phyloP scores from a whole-genome alignment of 2,888 invertebrate species.

The Nomada fucata region DNA sequence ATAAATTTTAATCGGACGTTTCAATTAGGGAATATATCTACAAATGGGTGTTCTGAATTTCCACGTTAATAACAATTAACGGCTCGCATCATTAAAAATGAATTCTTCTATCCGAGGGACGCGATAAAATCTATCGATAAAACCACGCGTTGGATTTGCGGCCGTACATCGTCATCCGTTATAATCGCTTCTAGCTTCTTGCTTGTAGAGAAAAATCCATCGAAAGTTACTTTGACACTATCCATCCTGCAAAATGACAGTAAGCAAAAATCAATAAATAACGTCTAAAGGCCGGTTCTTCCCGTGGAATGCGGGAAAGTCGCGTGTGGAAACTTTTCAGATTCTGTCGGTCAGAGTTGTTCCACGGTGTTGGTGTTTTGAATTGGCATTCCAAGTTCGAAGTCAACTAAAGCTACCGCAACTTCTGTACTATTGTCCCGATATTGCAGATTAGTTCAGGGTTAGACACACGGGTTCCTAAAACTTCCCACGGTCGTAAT shows the following conservation, averaged over 20 bases:
- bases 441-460: constrained; percentile 38
- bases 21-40: neutral
- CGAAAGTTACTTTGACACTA: neutral
- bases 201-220: neutral
- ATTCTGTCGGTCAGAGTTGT: neutral
- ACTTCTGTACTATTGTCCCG: constrained; percentile 10
- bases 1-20: neutral
- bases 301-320: constrained; percentile 9
- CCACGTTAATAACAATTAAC: neutral
- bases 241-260: constrained; percentile 2
- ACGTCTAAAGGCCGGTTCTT: constrained; percentile 27
- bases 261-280: constrained; percentile 35
- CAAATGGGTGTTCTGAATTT: neutral
- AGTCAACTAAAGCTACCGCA: neutral
- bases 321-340: constrained; percentile 12
- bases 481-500: constrained; percentile 3
- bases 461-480: neutral
- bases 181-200: neutral
- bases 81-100: neutral
- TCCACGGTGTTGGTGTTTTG: neutral
- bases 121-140: neutral
- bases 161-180: too few species aligned
- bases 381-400: constrained; percentile 6
- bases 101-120: neutral
- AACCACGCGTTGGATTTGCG: neutral